Evolutionary conservation across 1,140 invertebrate genomes (phyloP), one percentile per base, ranked within the genome.

Genomic region (Anastrepha obliqua): DNA sequence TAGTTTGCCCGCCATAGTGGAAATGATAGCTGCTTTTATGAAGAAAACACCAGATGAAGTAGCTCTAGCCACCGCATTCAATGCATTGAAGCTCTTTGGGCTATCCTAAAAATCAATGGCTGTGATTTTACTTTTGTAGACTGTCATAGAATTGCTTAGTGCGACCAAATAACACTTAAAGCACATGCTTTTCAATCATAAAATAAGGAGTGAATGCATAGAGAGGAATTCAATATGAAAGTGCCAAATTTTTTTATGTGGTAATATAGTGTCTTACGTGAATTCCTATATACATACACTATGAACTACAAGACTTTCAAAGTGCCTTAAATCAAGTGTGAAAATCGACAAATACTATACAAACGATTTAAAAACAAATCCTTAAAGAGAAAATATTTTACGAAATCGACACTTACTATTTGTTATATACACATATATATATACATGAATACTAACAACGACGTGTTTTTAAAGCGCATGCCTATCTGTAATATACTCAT

Each of bases 21-120:
- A 99, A 94, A 97, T 99, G 95, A 96, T 99, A 88, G 97, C 98
- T 39, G 97, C 97, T 47, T 98, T 98, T 93, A 96, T 98, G 94
- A 95, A 95, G 86, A 96, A 96, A 91, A 95, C 95, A 55, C 97
- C 98, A 0, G 97, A 98, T 93, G 98, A 99, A 93, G 97, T 99
- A 20, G 98, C 98, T 1, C 94, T 98, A 87, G 96, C 97, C 60
- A 98, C 98, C 11, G 97, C 98, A 85, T 98, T 98, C 91, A 99
- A 98, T 94, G 98, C 98, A 88, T 94, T 98, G 58, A 98, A 98
- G 94, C 93, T 99, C 17, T 99, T 99, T 94, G 97, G 97, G 44
- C 94, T 99, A 86, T 97, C 96, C 92, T 96, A 96, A 95, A 86
- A 81, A n/a, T 20, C n/a, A 81, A 58, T 55, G 74, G 47, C 74